phyloP scores from a whole-genome alignment of 2,113 vertebrate species.

The Oenanthe oenanthe region DNA sequence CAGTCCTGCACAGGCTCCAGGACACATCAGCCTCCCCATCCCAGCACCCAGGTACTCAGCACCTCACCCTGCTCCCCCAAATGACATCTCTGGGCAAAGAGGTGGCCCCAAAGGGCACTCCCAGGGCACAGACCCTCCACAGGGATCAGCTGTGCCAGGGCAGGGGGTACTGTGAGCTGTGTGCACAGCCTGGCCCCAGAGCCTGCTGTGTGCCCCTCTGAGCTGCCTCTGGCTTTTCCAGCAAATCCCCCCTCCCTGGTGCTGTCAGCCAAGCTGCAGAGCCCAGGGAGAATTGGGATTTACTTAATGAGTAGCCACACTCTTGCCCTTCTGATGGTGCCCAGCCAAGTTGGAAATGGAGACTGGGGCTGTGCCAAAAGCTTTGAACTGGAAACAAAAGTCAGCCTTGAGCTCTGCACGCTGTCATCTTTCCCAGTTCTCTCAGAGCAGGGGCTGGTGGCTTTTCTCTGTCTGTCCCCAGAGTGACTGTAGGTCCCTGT shows the following conservation, averaged over 20 bases:
- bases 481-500: background rate
- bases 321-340: background rate
- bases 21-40: background rate
- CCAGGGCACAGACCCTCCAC: background rate
- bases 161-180: background rate
- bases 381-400: background rate
- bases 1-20: background rate
- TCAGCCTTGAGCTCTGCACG: background rate
- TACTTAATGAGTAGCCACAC: background rate
- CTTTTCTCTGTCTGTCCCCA: background rate
- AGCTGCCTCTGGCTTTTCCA: background rate
- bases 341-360: background rate
- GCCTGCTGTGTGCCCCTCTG: fast-evolving
- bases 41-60: background rate
- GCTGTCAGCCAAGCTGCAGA: background rate
- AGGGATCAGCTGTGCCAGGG: background rate
- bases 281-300: background rate
- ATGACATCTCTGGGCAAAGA: background rate
- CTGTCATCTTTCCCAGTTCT: background rate
- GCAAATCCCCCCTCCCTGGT: background rate
- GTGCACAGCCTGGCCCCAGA: background rate
- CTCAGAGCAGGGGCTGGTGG: background rate
- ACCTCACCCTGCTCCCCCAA: background rate
- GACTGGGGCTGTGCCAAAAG: background rate
- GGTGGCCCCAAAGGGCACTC: background rate